These are phyloP conservation scores for Tromatobia lineatoria DNA, from an alignment of 2,888 invertebrate genomes.

Conservation along the genomic window DNA sequence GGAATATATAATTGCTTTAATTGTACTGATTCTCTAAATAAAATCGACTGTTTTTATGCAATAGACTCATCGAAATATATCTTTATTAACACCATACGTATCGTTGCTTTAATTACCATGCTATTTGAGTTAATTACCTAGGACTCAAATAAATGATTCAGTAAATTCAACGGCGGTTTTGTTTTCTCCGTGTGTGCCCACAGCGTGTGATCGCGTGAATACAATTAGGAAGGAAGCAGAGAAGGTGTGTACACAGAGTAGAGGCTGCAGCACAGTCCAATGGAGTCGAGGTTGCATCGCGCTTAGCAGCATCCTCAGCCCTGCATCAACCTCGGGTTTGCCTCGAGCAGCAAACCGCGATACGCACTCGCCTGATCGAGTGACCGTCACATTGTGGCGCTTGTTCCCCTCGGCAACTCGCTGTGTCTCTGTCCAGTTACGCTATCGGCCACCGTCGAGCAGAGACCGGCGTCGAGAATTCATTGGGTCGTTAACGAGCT, in stretches of 20 bases:
- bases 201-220: conserved; percentile 13
- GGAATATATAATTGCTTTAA: too few relatives aligned
- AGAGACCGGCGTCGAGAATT: conserved; percentile 8
- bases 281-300: conserved; percentile 17
- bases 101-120: too few relatives aligned
- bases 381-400: conserved; percentile 23
- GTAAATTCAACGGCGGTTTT: too few relatives aligned
- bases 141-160: too few relatives aligned
- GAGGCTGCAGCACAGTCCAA: not conserved
- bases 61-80: too few relatives aligned
- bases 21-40: too few relatives aligned
- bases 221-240: conserved; percentile 26
- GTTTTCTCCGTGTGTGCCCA: not conserved
- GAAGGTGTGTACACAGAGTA: not conserved
- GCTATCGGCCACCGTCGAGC: not conserved
- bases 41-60: too few relatives aligned
- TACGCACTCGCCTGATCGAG: conserved; percentile 38
- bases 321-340: not conserved
- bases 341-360: conserved; percentile 27
- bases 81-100: too few relatives aligned
- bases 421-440: not conserved
- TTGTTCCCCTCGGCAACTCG: not conserved
- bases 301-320: conserved; percentile 3
- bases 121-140: too few relatives aligned
- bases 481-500: conserved; percentile 19